Evolutionary conservation across 2,888 invertebrate genomes (phyloP).

Genomic region (Idaea dimidiata): DNA sequence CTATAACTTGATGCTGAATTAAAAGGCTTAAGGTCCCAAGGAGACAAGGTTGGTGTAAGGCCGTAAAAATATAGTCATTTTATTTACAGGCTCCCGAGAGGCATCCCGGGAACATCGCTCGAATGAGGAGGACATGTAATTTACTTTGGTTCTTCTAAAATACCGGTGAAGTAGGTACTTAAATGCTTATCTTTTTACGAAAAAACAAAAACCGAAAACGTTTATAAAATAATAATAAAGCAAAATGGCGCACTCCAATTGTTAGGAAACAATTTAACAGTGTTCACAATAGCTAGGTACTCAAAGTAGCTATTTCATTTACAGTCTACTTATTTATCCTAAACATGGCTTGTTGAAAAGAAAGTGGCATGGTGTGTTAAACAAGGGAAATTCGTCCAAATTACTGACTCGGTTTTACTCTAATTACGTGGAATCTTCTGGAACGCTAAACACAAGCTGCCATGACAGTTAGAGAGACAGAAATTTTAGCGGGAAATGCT

Average conservation of each 20-base stretch:
- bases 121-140: too few relatives aligned
- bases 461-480: constrained; percentile 55
- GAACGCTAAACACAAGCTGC: constrained; percentile 43
- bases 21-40: too few relatives aligned
- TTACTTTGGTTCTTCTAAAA: too few relatives aligned
- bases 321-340: constrained; percentile 70
- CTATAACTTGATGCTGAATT: too few relatives aligned
- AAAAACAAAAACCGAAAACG: not conserved
- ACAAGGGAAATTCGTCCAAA: constrained; percentile 69
- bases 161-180: too few relatives aligned
- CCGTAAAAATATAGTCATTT: too few relatives aligned
- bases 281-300: not conserved
- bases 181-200: not conserved
- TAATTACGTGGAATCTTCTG: constrained; percentile 68
- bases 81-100: too few relatives aligned
- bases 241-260: not conserved
- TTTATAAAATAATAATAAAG: not conserved
- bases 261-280: not conserved
- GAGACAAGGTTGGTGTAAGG: too few relatives aligned
- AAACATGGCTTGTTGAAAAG: constrained; percentile 57
- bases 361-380: constrained; percentile 72
- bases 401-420: constrained; percentile 74
- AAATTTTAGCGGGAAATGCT: constrained; percentile 57
- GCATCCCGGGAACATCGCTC: too few relatives aligned
- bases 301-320: constrained; percentile 40